Evolutionary conservation across 2,888 invertebrate genomes (phyloP), one percentile per base, ranked within the genome.

Genomic region (Theretra japonica): DNA sequence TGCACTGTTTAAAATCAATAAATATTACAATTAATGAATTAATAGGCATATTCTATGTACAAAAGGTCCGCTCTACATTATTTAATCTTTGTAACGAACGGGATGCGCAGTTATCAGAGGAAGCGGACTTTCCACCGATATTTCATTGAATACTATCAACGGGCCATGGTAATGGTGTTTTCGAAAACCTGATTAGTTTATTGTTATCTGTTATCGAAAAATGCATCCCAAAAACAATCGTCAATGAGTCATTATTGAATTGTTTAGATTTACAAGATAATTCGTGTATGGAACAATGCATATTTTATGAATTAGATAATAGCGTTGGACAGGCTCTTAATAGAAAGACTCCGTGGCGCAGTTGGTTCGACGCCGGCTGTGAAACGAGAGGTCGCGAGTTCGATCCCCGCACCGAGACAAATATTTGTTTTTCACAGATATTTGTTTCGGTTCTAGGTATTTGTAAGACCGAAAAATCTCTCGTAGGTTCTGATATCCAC

Each of bases 21-120:
- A 28, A n/a, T n/a, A n/a, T n/a, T n/a, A 33, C 33, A 33, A 8
- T 33, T 0, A 33, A 7, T 33, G 33, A 4, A 33, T n/a, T n/a
- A 33, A 33, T 33, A 33, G n/a, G n/a, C n/a, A n/a, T 3, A 41
- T 41, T 41, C 41, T 41, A 41, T 11, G 3, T 17, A 28, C 1
- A 2, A 33, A 58, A n/a, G 21, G 48, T 50, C 71, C 1, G 4
- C 21, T 50, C 68, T 69, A 2, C 8, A 8, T 17, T 2, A 62
- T 15, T 62, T 86, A 80, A 65, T 90, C 90, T 87, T 82, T 89
- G 89, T n/a, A 65, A 65, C 73, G 74, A 79, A 90, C 89, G 88
- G 92, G 90, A 92, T 89, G 89, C 82, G 79, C 78, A 74, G 76
- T 85, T 91, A 93, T 92, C 91, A 87, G 79, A 87, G 89, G 89